Evolutionary conservation across 92 coral and sea anemone species (phyloP).

Genomic region (Parazoanthus swiftii): DNA sequence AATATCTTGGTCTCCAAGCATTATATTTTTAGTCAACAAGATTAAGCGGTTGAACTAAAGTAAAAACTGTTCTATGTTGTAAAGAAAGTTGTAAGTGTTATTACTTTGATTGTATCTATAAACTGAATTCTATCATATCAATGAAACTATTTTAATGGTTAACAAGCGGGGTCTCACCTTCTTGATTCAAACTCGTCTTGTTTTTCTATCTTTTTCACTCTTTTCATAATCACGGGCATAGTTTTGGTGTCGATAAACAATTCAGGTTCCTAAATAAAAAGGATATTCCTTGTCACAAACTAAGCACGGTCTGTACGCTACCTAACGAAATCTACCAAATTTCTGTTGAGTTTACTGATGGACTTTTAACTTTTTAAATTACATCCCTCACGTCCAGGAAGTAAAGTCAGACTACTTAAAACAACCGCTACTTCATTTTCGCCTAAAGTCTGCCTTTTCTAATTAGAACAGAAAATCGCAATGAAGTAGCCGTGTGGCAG

Average conservation of each 20-base stretch:
- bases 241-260: conserved; percentile 87
- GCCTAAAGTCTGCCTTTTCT: not conserved
- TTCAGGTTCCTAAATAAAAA: conserved; percentile 65
- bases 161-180: conserved; percentile 55
- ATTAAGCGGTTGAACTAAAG: no score
- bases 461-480: not conserved
- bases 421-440: not conserved
- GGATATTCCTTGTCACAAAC: conserved; percentile 12
- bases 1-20: no score
- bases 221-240: conserved; percentile 82
- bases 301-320: not conserved
- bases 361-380: no score
- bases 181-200: conserved; percentile 93
- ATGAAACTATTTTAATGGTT: not conserved
- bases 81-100: no score
- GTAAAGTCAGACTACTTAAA: not conserved
- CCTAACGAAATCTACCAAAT: no score
- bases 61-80: no score
- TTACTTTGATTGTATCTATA: not conserved
- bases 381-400: no score
- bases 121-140: not conserved
- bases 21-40: no score
- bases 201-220: conserved; percentile 74
- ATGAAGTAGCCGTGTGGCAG: not conserved
- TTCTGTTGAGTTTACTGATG: not conserved